Base-by-base conservation (phyloP, 2,888 invertebrate genomes). In the Ichneumoninae sp. region DNA sequence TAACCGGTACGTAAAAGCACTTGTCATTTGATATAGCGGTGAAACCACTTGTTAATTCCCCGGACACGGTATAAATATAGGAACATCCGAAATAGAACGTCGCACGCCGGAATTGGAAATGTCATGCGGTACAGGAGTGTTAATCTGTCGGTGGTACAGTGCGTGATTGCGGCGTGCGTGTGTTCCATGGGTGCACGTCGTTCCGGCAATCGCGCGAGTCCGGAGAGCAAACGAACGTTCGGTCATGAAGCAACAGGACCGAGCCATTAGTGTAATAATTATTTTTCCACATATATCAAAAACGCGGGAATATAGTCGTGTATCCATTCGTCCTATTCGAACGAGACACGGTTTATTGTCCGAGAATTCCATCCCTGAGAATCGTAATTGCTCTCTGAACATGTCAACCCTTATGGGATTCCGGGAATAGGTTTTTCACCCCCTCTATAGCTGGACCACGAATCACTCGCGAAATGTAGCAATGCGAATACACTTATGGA, bases 31-130 rank as follows among this genome's bases (percentile, higher is more conserved):
- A 87, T 86, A 86, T 80, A 70, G 81, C 74, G 65, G 54, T 76
- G 70, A 83, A 86, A 85, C 86, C 86, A 87, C 88, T 88, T 88
- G 88, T 87, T 88, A 83, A 86, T 85, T 82, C 79, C 19, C 40
- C 79, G 77, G 68, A 70, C 81, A 62, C 66, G 76, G 79, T 70
- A 80, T 76, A 84, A 83, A 86, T 88, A 88, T 89, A 87, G 86
- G 50, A 65, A 82, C 66, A 66, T 80, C 80, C 69, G 68, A 86
- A 87, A 86, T 86, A 83, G 85, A 87, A 79, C 75, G 72, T 62
- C 79, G 78, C 81, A 80, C 70, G 83, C 82, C 86, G 83, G 74
- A 84, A 85, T 87, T 86, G 86, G 87, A 87, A 87, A 87, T 87
- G 86, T 86, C 87, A 85, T 82, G 76, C 74, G 62, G 77, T 70